A percentile compares a stretch with the other conserved stretches of the same genome.
Evolutionary conservation across 2,113 vertebrate species (phyloP).

Genomic region (Menidia beryllina): DNA sequence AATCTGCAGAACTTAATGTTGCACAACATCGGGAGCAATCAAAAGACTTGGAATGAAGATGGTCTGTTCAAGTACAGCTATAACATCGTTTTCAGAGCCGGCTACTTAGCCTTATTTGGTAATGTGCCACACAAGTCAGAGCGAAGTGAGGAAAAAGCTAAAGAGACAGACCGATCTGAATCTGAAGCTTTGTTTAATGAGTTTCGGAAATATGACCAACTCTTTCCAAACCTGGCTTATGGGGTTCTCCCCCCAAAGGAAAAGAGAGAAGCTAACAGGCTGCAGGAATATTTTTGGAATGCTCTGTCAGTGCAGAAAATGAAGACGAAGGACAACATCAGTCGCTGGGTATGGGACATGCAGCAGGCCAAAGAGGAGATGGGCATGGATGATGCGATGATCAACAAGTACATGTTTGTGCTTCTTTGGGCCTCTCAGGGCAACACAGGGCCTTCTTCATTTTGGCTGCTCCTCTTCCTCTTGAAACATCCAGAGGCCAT

Average conservation of each 20-base stretch:
- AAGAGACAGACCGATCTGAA: slow-evolving; percentile 74
- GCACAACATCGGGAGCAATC: slow-evolving; percentile 30
- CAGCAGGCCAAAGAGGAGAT: slow-evolving; percentile 72
- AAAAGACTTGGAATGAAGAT: slow-evolving; percentile 82
- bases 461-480: slow-evolving; percentile 92
- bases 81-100: slow-evolving; percentile 87
- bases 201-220: slow-evolving; percentile 86
- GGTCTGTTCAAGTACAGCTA: slow-evolving; percentile 89
- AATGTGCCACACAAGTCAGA: slow-evolving; percentile 52
- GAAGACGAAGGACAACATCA: slow-evolving; percentile 83
- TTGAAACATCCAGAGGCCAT: slow-evolving; percentile 90
- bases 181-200: slow-evolving; percentile 78
- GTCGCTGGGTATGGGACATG: slow-evolving; percentile 85
- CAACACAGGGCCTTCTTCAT: slow-evolving; percentile 88
- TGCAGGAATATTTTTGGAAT: slow-evolving; percentile 85
- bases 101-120: slow-evolving; percentile 89
- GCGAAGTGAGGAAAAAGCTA: slow-evolving; percentile 64
- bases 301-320: slow-evolving; percentile 78
- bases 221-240: slow-evolving; percentile 88
- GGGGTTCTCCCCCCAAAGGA: slow-evolving; percentile 80
- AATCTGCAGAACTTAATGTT: slow-evolving; percentile 86
- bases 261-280: slow-evolving; percentile 76
- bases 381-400: slow-evolving; percentile 77
- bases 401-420: slow-evolving; percentile 86
- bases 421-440: slow-evolving; percentile 94